A percentile compares a stretch with the other conserved stretches of the same genome.
These are phyloP conservation scores for Brienomyrus longianalis DNA, from an alignment of 2,113 vertebrate genomes.

Conservation along the genomic window DNA sequence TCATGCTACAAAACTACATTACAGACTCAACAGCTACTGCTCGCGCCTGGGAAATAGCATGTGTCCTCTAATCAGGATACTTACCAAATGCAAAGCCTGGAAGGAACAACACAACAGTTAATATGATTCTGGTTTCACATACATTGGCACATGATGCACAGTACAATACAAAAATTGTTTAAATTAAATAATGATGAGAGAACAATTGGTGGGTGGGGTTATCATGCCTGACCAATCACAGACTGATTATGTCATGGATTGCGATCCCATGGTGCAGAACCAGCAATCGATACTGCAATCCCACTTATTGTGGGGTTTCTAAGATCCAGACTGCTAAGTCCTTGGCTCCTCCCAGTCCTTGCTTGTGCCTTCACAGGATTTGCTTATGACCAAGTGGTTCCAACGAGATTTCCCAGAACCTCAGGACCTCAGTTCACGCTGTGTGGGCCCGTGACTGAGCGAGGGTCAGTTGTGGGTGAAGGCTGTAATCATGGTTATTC, in stretches of 20 bases:
- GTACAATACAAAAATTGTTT: neutral
- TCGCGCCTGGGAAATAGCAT: neutral
- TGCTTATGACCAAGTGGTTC: neutral
- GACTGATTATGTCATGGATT: neutral
- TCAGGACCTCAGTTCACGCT: neutral
- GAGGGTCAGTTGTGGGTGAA: neutral
- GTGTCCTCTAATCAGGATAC: slow-evolving; percentile 39
- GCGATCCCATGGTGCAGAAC: neutral
- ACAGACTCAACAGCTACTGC: neutral
- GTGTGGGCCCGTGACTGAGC: neutral
- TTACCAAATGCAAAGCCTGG: slow-evolving; percentile 38
- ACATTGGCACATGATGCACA: slow-evolving; percentile 22
- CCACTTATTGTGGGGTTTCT: neutral
- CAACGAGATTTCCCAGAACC: neutral
- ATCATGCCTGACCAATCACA: neutral
- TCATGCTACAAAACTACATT: neutral
- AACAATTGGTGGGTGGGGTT: neutral
- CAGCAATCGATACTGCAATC: neutral
- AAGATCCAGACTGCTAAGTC: neutral
- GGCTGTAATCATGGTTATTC: neutral
- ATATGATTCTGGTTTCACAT: slow-evolving; percentile 38
- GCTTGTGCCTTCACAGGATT: neutral
- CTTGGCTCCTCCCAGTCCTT: neutral
- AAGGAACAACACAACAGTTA: slow-evolving; percentile 42
- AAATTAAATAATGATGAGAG: neutral